Evolutionary conservation across 2,797 vertebrate species (phyloP), one percentile per base, ranked within the genome.

Genomic region (Anabas testudineus): DNA sequence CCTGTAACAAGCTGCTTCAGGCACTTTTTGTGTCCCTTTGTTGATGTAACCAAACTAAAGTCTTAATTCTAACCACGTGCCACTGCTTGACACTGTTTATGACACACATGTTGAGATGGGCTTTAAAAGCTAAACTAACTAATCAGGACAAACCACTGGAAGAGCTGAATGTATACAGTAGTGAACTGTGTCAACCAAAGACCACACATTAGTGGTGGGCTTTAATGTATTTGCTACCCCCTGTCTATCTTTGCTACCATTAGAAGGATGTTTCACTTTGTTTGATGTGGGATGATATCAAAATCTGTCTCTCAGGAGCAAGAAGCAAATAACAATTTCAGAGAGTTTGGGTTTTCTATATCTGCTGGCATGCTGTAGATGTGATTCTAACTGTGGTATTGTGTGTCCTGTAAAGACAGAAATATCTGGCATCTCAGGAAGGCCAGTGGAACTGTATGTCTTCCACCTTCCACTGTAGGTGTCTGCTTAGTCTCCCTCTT

Each of bases 111-210:
- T 67, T 63, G 13, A 71, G 46, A 85, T 24, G 82, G 86, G 87
- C 87, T 86, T 78, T 45, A 69, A 80, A 74, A 89, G 78, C 85
- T 83, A 89, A 93, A 93, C 91, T 92, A 87, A 87, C 82, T 81
- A 92, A 86, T 91, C 87, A 90, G 64, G 76, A 83, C 74, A 82
- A 90, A 80, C 77, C 79, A 26, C 68, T 37, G 75, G 71, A 74
- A 43, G 74, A 80, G 74, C 64, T 68, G 37, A 76, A 80, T 80
- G 86, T 90, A 85, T 75, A 88, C 87, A 88, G 69, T 55, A 51
- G 81, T 14, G 67, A 58, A 69, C 72, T 65, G 56, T 45, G 0
- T 56, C 67, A 16, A 73, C 83, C 86, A 52, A 81, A 72, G 30
- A 24, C 63, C 34, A 36, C 82, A 66, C 77, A 87, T 90, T 78